Evolutionary conservation across 1,140 invertebrate species (phyloP).

Genomic region (Achatina immaculata): DNA sequence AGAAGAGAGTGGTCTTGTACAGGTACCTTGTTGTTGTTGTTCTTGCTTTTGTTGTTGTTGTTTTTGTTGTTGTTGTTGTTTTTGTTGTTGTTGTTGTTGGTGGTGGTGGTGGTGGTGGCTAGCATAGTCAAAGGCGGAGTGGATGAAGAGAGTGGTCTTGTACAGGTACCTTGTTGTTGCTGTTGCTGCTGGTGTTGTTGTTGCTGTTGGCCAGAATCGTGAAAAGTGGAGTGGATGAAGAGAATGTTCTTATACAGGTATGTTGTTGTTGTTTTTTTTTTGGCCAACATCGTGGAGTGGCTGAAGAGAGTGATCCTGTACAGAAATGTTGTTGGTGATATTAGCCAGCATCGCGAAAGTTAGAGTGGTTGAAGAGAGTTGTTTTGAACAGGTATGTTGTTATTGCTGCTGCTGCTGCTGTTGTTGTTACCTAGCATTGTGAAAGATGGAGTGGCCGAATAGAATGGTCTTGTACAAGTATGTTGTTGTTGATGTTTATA

Average conservation of each 20-base stretch:
- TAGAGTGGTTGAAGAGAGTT: constrained; percentile 61
- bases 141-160: constrained; percentile 61
- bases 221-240: constrained; percentile 57
- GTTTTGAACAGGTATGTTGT: constrained; percentile 53
- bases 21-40: constrained; percentile 32
- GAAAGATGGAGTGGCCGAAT: constrained; percentile 55
- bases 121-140: constrained; percentile 59
- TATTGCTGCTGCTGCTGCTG: too few species aligned
- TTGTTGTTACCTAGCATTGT: constrained; percentile 56
- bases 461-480: constrained; percentile 58
- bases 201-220: constrained; percentile 58
- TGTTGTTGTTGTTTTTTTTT: too few species aligned
- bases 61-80: too few species aligned
- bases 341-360: constrained; percentile 59
- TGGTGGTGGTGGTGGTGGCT: constrained; percentile 53
- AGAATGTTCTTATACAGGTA: constrained; percentile 61
- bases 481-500: constrained; percentile 27
- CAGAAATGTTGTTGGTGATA: too few species aligned
- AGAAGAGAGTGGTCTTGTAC: constrained; percentile 61
- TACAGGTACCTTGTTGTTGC: too few species aligned
- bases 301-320: constrained; percentile 61
- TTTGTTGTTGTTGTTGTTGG: too few species aligned
- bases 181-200: too few species aligned
- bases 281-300: constrained; percentile 63
- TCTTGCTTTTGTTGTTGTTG: too few species aligned